Evolutionary conservation across 1,140 invertebrate genomes (phyloP), one percentile per base, ranked within the genome.

Genomic region (Drosophila tani): DNA sequence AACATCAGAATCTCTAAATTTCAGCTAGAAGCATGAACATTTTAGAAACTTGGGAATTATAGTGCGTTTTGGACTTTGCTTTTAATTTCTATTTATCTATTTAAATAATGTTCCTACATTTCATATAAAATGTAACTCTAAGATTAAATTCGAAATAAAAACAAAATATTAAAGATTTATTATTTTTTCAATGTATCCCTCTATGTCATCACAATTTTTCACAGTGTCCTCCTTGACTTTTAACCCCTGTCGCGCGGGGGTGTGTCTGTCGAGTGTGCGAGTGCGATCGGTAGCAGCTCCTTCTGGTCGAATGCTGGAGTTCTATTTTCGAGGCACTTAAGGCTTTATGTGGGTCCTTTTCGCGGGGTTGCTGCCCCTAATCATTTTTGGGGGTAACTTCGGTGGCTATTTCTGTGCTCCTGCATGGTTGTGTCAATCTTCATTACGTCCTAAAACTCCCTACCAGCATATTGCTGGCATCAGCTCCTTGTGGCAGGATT

Each of bases 251-350:
- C 38, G 53, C 58, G 66, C 43, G 75, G 76, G 75, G 76, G 76
- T 79, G 74, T 64, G 32, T 32, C 29, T 32, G 27, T 32, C 29
- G 7, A 8, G 8, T 9, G 29, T 32, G 29, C 29, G 29, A 32
- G 29, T 9, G 43, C 24, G 41, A 65, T 64, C 59, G 51, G 75
- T 79, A 79, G 76, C 76, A 70, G 76, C 76, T 73, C 50, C 58
- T 77, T 77, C 76, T 87, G 83, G 77, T 55, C 76, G 62, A 45
- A 87, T 87, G 83, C 84, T 62, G 83, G 83, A 67, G 66, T 57
- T 68, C 81, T 86, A 87, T 86, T 86, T 86, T 59, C 17, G 64
- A 55, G 45, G 58, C 60, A 68, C 74, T 74, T 69, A 71, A 66
- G 82, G 53, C 69, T 55, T 50, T 46, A 86, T 86, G 83, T 86